Base-by-base conservation (phyloP, 2,797 vertebrate species). In the Macrochelys suwanniensis region DNA sequence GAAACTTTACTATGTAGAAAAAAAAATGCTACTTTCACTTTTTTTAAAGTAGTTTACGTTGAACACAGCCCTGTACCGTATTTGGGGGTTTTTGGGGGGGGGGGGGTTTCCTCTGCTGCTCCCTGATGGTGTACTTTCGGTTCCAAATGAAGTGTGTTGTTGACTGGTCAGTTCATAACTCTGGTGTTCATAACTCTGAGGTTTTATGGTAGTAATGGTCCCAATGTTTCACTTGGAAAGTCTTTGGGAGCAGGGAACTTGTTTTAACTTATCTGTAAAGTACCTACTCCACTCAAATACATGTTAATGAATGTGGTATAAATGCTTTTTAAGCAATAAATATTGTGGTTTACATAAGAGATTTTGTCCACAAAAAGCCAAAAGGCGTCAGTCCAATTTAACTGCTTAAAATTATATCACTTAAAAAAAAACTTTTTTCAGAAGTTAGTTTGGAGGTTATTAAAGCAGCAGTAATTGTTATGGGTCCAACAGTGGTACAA, bases 251-350 rank as follows among this genome's bases (percentile, higher is more conserved):
- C 91, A 65, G 45, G 87, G 65, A 82, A 87, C 11, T 59, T 59
- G 11, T 59, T 85, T 86, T 17, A 28, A 84, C 68, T 15, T 82
- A 92, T 90, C 49, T 84, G 2, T 89, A 84, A 4, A 77, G 25
- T 37, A 37, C 33, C 51, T 54, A 54, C 4, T 86, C n/a, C 79
- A 9, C 11, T 26, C 28, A 88, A 50, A 16, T 80, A 37, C 8
- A 1, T 81, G 53, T n/a, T 8, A 81, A 4, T 13, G 5, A 79
- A 49, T 84, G 45, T 47, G 28, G n/a, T 88, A 82, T 42, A 89
- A 85, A 88, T 47, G 4, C 31, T 68, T 84, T 96, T 89, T 65
- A 74, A 90, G 57, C 42, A 87, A 85, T 59, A 92, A 88, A 74
- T 76, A 92, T 42, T 8, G 28, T 26, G n/a, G 0, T 1, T 59